Conservation (phyloP, 2,113 vertebrate species). For the Ciconia maguari region DNA sequence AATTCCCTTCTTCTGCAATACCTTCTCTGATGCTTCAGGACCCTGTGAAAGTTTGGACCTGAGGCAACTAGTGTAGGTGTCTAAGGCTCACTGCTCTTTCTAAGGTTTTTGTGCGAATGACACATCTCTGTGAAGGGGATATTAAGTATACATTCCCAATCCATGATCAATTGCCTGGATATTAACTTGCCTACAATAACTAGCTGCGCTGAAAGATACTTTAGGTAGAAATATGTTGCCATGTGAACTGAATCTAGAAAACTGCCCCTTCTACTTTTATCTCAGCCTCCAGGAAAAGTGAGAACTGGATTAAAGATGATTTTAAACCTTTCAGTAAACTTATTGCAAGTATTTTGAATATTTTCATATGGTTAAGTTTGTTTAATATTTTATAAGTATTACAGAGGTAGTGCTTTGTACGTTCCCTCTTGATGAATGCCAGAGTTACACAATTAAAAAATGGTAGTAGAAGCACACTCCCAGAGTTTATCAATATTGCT, state of each 20-base stretch:
- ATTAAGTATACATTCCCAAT: background rate
- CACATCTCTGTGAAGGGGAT: background rate
- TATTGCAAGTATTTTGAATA: background rate
- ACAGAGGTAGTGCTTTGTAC: background rate
- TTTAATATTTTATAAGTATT: background rate
- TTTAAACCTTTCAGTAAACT: background rate
- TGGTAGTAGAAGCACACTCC: background rate
- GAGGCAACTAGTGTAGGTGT: background rate
- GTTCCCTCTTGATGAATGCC: background rate
- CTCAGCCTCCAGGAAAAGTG: background rate
- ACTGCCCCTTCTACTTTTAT: slow-evolving; percentile 21
- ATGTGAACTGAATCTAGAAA: slow-evolving; percentile 14
- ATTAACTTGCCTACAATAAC: background rate
- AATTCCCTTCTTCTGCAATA: background rate
- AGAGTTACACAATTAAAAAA: background rate
- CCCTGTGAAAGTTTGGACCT: background rate
- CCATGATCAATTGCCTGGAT: background rate
- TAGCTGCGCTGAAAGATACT: background rate
- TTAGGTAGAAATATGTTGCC: background rate
- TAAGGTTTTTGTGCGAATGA: background rate
- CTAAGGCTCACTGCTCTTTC: background rate
- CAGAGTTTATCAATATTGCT: background rate
- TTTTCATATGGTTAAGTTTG: background rate
- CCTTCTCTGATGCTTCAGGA: background rate
- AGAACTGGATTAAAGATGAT: background rate